A percentile compares a stretch with the other conserved stretches of the same genome.
Evolutionary conservation across 2,113 vertebrate genomes (phyloP).

Genomic region (Bujurquina vittata): DNA sequence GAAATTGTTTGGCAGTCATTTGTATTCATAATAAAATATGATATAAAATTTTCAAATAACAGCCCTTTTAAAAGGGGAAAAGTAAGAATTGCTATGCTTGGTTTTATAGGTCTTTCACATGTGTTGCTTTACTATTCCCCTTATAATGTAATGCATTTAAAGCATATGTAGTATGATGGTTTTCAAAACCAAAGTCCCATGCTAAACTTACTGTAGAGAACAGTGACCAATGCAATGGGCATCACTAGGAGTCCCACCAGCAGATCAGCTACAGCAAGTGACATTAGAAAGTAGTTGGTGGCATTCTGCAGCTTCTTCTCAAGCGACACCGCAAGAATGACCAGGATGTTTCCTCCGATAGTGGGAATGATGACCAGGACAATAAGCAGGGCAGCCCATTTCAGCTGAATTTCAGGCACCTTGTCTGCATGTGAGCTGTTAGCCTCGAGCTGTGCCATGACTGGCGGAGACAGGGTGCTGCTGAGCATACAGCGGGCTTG

Average conservation of each 20-base stretch:
- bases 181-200: not conserved
- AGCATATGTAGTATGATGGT: not conserved
- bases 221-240: slow-evolving; percentile 92
- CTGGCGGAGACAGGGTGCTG: slow-evolving; percentile 75
- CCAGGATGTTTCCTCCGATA: slow-evolving; percentile 95
- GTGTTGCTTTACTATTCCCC: not conserved
- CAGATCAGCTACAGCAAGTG: slow-evolving; percentile 93
- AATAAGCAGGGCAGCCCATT: slow-evolving; percentile 90
- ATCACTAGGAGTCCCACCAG: slow-evolving; percentile 97
- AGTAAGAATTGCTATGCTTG: not conserved
- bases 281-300: slow-evolving; percentile 98
- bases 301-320: slow-evolving; percentile 97
- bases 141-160: not conserved
- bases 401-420: slow-evolving; percentile 62
- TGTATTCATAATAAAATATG: not conserved
- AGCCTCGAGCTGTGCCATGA: slow-evolving; percentile 36
- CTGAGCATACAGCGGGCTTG: slow-evolving; percentile 45
- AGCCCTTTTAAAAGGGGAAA: not conserved
- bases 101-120: not conserved
- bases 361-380: slow-evolving; percentile 94
- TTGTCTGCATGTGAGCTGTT: slow-evolving; percentile 61
- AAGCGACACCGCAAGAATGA: slow-evolving; percentile 93
- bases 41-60: accelerated
- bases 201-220: slow-evolving; percentile 82
- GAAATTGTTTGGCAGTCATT: not conserved